Conservation (phyloP, 2,888 invertebrate genomes). For the Euplexia lucipara region DNA sequence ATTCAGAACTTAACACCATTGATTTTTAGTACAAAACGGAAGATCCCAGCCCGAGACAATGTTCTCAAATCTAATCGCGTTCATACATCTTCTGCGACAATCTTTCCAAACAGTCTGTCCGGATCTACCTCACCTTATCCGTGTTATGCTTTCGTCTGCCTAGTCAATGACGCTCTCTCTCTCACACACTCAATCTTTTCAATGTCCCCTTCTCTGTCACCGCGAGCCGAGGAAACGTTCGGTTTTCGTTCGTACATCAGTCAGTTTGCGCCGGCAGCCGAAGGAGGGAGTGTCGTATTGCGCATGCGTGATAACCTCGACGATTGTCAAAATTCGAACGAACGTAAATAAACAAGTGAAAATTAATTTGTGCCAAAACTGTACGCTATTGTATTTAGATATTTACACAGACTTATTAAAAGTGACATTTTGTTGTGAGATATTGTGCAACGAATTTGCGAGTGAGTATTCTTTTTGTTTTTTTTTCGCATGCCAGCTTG, state of each 20-base stretch:
- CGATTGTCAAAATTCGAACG: slow-evolving; percentile 82
- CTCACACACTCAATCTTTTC: slow-evolving; percentile 45
- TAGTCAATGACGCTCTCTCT: slow-evolving; percentile 53
- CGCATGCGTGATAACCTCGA: slow-evolving; percentile 82
- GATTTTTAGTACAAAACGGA: slow-evolving; percentile 35
- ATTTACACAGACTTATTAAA: slow-evolving; percentile 58
- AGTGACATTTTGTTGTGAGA: slow-evolving; percentile 70
- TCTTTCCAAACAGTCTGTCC: slow-evolving; percentile 30
- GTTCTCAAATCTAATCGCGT: slow-evolving; percentile 51
- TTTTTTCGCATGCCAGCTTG: slow-evolving; percentile 79
- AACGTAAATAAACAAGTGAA: slow-evolving; percentile 88
- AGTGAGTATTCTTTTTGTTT: slow-evolving; percentile 83
- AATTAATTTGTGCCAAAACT: slow-evolving; percentile 74
- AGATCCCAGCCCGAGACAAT: slow-evolving; percentile 41
- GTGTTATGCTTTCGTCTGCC: slow-evolving; percentile 54
- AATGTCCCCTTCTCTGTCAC: slow-evolving; percentile 48
- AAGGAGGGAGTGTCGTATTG: slow-evolving; percentile 69
- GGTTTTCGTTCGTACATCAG: slow-evolving; percentile 68
- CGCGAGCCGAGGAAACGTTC: slow-evolving; percentile 50
- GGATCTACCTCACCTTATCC: slow-evolving; percentile 46
- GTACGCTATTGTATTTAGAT: slow-evolving; percentile 60
- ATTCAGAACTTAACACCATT: slow-evolving; percentile 28
- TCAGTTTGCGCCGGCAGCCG: slow-evolving; percentile 81
- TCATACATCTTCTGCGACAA: slow-evolving; percentile 51
- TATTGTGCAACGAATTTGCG: slow-evolving; percentile 82